A percentile compares a stretch with the other conserved stretches of the same genome.
Conservation (phyloP, 2,888 invertebrate genomes). For the Bedellia somnulentella region DNA sequence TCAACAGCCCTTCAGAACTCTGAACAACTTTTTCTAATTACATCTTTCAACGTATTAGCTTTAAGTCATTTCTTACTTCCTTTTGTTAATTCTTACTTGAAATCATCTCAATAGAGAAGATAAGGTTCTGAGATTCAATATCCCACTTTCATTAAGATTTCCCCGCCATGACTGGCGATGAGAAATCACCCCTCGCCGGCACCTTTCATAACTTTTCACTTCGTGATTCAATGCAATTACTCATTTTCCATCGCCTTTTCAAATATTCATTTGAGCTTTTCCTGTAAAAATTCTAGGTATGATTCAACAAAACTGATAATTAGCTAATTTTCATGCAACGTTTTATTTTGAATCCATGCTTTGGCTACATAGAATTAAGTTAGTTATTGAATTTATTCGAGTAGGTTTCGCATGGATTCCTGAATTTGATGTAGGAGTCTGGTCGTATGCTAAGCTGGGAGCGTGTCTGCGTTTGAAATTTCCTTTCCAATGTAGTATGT, state of each 20-base stretch:
- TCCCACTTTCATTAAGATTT: conserved; percentile 53
- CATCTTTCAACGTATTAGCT: too few species aligned
- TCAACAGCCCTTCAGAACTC: too few species aligned
- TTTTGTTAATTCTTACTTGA: conserved; percentile 9
- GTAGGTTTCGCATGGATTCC: too few species aligned
- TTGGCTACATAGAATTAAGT: too few species aligned
- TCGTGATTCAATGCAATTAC: conserved; percentile 58
- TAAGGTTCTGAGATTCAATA: too few species aligned
- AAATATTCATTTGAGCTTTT: conserved; percentile 59
- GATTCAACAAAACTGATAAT: conserved; percentile 50
- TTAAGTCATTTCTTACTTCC: conserved; percentile 49
- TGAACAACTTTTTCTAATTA: too few species aligned
- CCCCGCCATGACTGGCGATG: conserved; percentile 36
- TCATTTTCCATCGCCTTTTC: conserved; percentile 57
- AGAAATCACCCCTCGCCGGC: conserved; percentile 48
- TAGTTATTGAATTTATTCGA: too few species aligned
- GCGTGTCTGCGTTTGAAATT: too few species aligned
- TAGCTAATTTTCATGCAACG: conserved; percentile 17
- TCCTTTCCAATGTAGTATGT: too few species aligned
- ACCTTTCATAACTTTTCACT: conserved; percentile 62
- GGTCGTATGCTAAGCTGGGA: too few species aligned
- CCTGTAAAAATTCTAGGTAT: conserved; percentile 56
- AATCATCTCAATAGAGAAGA: too few species aligned
- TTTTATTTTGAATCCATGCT: not conserved
- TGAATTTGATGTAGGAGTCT: too few species aligned